A percentile compares a stretch with the other conserved stretches of the same genome.
Evolutionary conservation across 2,797 vertebrate genomes (phyloP).

Genomic region (Tadarida brasiliensis): DNA sequence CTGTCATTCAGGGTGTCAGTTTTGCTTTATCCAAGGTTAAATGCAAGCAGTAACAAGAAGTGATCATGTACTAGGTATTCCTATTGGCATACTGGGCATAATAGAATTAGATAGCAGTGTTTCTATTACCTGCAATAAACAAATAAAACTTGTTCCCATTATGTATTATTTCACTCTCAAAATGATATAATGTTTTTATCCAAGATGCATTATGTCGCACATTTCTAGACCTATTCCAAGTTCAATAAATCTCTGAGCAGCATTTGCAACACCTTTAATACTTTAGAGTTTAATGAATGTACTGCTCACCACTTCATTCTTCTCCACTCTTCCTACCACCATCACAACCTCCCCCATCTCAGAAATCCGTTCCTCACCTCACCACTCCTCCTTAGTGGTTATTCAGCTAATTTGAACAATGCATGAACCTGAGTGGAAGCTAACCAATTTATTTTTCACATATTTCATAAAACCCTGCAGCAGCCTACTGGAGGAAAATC

Average conservation of each 20-base stretch:
- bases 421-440: neutral
- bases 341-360: neutral
- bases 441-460: constrained; percentile 47
- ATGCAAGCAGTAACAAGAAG: constrained; percentile 19
- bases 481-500: neutral
- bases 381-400: neutral
- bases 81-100: neutral
- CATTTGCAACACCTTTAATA: constrained; percentile 14
- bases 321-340: neutral
- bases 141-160: constrained; percentile 6
- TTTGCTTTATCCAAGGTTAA: constrained; percentile 7
- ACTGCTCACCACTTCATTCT: constrained; percentile 23
- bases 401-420: constrained; percentile 20
- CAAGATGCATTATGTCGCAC: neutral
- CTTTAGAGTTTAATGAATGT: neutral
- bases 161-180: constrained; percentile 33
- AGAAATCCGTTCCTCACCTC: constrained; percentile 3
- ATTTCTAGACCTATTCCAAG: neutral
- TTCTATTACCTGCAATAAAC: constrained; percentile 18
- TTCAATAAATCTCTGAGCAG: constrained; percentile 37
- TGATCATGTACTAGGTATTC: neutral
- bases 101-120: neutral
- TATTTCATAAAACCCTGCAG: constrained; percentile 43
- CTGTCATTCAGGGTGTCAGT: neutral
- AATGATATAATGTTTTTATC: constrained; percentile 24